Evolutionary conservation across 2,797 vertebrate species (phyloP), one percentile per base, ranked within the genome.

Genomic region (Liasis olivaceus): DNA sequence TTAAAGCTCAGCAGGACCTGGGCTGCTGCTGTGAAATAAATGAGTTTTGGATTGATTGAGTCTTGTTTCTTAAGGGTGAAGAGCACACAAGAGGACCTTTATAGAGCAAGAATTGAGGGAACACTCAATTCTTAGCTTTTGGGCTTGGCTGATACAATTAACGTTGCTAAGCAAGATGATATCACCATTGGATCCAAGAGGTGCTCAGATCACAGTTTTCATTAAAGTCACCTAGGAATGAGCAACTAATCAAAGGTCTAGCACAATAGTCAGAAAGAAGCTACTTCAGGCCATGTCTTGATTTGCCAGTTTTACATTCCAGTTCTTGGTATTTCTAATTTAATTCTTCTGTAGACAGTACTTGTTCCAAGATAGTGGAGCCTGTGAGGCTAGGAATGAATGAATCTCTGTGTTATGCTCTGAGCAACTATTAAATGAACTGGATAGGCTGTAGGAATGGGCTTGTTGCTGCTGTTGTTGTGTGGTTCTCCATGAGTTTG

Each of bases 171-270:
- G 86, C n/a, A 95, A 31, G 89, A 94, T 95, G 89, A 96, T 56
- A 91, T 95, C 93, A 96, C 64, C 47, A 8, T 94, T 96, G 88
- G 90, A 95, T 91, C 69, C 51, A n/a, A 96, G 31, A 62, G 86
- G 66, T 2, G 47, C 26, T 93, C 36, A 31, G 92, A 59, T 36
- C 72, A 56, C 4, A 91, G 66, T 90, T 95, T 84, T 95, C 7
- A 91, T 63, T 90, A 93, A 91, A 93, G 9, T 2, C 64, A 12
- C 93, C 89, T 94, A 17, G 47, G 84, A 88, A 95, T 47, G 13
- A 89, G 94, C 90, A 28, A 59, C 4, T 90, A 91, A 85, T 91
- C 94, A 90, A 92, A 94, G 42, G 42, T 26, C 28, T 59, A 47
- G 36, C 86, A 93, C 88, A 94, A 93, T 95, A 51, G 51, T 63